These are phyloP conservation scores for Haliaeetus leucogaster DNA, from an alignment of 2,113 vertebrate species.

Conservation along the genomic window DNA sequence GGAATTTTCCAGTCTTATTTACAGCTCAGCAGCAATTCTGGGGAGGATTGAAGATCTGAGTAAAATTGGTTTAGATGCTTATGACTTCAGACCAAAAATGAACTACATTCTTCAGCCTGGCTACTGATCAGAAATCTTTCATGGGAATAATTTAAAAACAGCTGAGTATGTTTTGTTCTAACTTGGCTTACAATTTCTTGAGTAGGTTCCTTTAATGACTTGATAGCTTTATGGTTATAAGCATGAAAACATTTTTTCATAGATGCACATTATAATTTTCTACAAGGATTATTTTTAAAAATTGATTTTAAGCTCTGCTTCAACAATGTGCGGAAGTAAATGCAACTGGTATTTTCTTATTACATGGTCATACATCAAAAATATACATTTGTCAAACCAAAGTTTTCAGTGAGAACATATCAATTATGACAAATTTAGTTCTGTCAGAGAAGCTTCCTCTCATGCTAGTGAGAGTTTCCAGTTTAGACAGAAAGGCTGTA, in stretches of 20 bases:
- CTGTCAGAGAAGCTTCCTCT: neutral
- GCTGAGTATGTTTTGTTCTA: neutral
- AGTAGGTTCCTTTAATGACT: neutral
- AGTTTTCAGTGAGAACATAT: neutral
- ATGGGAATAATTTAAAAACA: neutral
- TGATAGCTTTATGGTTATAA: neutral
- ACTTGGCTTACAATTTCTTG: neutral
- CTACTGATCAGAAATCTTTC: neutral
- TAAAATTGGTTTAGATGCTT: neutral
- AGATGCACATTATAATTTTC: neutral
- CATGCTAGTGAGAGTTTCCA: neutral
- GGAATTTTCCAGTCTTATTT: slow-evolving; percentile 19
- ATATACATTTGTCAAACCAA: neutral
- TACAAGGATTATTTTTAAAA: neutral
- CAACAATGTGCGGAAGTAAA: neutral
- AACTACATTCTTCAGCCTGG: neutral
- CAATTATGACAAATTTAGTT: neutral
- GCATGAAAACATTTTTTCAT: neutral
- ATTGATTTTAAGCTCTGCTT: neutral
- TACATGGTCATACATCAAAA: neutral
- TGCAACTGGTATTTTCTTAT: neutral
- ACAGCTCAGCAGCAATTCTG: neutral
- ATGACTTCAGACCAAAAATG: neutral
- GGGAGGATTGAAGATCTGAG: neutral
- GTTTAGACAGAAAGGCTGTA: neutral